These are phyloP conservation scores for Lynx canadensis DNA, from an alignment of 2,113 vertebrate species.

Conservation along the genomic window DNA sequence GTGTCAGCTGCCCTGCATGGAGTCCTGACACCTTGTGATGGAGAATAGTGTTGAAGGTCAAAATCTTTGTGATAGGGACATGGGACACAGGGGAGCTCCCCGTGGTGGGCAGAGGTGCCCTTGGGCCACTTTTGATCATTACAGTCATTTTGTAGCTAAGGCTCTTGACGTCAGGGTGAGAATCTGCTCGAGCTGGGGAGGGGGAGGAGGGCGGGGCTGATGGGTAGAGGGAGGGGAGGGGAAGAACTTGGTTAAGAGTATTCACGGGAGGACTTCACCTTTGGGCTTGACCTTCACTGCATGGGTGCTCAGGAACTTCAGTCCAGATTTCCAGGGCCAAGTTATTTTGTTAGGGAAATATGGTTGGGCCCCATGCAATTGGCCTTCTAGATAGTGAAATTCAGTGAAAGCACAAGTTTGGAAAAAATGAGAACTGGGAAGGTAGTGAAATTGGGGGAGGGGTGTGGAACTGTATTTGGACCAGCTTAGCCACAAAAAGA, in stretches of 20 bases:
- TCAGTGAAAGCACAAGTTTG: neutral
- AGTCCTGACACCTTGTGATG: neutral
- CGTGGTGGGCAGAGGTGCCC: neutral
- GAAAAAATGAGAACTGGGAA: neutral
- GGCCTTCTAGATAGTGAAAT: neutral
- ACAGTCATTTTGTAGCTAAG: neutral
- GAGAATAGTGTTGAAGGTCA: neutral
- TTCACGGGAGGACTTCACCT: neutral
- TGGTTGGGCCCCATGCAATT: no score
- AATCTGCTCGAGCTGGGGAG: neutral
- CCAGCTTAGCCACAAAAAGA: neutral
- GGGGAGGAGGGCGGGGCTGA: rapidly evolving
- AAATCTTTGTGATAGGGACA: neutral
- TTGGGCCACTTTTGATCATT: neutral
- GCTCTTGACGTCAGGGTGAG: neutral
- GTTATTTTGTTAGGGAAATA: neutral
- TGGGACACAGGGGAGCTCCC: no score
- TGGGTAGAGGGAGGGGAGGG: neutral
- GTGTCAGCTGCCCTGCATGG: neutral
- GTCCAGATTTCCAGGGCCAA: neutral
- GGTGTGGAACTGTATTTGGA: neutral
- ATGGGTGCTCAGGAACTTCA: neutral
- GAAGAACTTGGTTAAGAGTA: neutral
- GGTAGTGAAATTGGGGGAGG: neutral
- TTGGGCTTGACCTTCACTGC: neutral